These are phyloP conservation scores for Diorhabda elongata DNA, from an alignment of 1,140 invertebrate species.

Conservation along the genomic window DNA sequence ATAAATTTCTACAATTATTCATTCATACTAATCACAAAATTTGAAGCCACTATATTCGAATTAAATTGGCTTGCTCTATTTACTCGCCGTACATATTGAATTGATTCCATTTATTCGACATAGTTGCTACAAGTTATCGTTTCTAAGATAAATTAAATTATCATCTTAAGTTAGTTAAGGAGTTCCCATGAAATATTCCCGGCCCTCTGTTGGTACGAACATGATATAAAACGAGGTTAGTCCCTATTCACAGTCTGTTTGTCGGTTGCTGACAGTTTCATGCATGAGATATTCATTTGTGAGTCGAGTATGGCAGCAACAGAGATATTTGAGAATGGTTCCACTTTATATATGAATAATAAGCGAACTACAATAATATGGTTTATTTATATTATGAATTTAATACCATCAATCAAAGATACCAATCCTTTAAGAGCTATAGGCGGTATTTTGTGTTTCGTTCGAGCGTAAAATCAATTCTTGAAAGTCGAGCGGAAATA, in stretches of 20 bases:
- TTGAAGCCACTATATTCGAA: too few relatives aligned
- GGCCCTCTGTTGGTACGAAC: too few relatives aligned
- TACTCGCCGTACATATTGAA: too few relatives aligned
- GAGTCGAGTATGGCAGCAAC: background rate
- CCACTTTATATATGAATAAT: background rate
- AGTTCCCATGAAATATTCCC: too few relatives aligned
- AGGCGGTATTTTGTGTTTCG: background rate
- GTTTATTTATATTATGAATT: background rate
- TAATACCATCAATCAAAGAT: background rate
- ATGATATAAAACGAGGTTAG: background rate
- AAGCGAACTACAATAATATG: background rate
- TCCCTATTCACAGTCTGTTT: background rate
- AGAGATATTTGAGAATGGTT: background rate
- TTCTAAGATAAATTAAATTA: too few relatives aligned
- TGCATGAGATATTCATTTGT: constrained; percentile 2
- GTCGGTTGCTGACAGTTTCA: constrained; percentile 1
- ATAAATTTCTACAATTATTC: too few relatives aligned
- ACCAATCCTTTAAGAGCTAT: background rate
- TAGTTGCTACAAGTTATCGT: too few relatives aligned
- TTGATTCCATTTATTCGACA: too few relatives aligned
- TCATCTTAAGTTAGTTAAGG: too few relatives aligned
- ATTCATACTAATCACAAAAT: too few relatives aligned
- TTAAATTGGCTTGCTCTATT: too few relatives aligned
- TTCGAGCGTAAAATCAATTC: background rate
- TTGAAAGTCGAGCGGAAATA: background rate